Evolutionary conservation across 2,888 invertebrate genomes (phyloP).

Genomic region (Troilus luridus): DNA sequence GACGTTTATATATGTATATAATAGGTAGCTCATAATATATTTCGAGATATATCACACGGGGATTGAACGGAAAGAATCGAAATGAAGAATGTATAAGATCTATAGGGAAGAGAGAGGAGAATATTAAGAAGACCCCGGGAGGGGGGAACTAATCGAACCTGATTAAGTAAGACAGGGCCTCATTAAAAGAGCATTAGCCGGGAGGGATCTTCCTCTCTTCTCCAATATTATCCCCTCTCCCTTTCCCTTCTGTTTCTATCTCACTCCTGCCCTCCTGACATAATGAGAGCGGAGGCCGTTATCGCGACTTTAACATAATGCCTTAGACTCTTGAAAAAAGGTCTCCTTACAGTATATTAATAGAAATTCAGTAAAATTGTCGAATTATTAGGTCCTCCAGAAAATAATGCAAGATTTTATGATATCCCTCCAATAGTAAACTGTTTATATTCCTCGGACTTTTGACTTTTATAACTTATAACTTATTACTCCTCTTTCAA

Average conservation of each 20-base stretch:
- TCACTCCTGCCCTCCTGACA: neutral
- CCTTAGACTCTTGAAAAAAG: neutral
- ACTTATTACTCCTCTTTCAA: too few species aligned
- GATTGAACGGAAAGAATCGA: neutral
- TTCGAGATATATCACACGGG: neutral
- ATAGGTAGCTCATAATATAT: too few species aligned
- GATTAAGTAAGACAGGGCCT: conserved; percentile 29
- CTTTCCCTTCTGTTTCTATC: neutral
- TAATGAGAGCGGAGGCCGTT: neutral
- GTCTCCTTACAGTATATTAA: too few species aligned
- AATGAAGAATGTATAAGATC: conserved; percentile 5
- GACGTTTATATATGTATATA: too few species aligned
- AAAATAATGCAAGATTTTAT: too few species aligned
- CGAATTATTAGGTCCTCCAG: too few species aligned
- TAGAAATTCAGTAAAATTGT: too few species aligned
- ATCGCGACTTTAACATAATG: neutral
- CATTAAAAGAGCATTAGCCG: conserved; percentile 39
- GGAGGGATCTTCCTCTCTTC: neutral
- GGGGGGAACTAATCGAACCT: conserved; percentile 1
- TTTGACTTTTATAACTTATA: too few species aligned
- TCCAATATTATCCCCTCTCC: neutral
- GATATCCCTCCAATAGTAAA: too few species aligned
- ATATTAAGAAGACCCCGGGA: neutral
- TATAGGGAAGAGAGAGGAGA: neutral
- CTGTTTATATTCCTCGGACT: too few species aligned